Base-by-base conservation (phyloP, 2,888 invertebrate genomes). In the Ochlodes sylvanus region DNA sequence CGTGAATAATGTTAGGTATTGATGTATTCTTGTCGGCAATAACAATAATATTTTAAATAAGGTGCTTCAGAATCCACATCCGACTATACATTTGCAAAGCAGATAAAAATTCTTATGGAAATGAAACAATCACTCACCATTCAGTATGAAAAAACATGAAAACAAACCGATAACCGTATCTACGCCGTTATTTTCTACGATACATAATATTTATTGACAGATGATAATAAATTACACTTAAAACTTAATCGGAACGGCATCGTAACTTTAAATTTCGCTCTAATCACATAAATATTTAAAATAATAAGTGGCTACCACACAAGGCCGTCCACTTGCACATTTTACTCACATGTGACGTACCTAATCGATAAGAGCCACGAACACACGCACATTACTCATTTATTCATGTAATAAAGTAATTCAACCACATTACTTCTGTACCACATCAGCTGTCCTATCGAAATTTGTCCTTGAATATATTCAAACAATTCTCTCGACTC, bases 271-370 rank as follows among this genome's bases (percentile, higher is more conserved):
- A 41, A 27, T 19, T 63, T 34, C 32, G 32, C 27, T 55, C 7
- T 44, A 44, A 56, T 17, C 42, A 47, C 50, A 55, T 44, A 10
- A 32, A 14, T 21, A 44, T 17, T 61, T 19, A 19, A 50, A 50
- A 50, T 32, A 17, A 14, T 32, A 44, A 32, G 32, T 17, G 21
- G 41, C 12, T 15, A 32, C 63, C 44, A 32, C 42, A 5, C 42
- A 55, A 55, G 63, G 32, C 34, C 63, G 63, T 34, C 32, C 55
- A 63, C 63, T 55, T 56, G 56, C 58, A 58, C 42, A 60, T 60
- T 42, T 44, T 44, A 44, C 44, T 15, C 21, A 27, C 44, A 34
- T 56, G 34, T 63, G 63, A 63, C 44, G 44, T 63, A 50, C n/a
- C 15, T 63, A 42, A 56, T 56, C 63, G 63, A 63, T 56, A 63